Evolutionary conservation across 2,888 invertebrate genomes (phyloP).

Genomic region (Ichneumon xanthorius): DNA sequence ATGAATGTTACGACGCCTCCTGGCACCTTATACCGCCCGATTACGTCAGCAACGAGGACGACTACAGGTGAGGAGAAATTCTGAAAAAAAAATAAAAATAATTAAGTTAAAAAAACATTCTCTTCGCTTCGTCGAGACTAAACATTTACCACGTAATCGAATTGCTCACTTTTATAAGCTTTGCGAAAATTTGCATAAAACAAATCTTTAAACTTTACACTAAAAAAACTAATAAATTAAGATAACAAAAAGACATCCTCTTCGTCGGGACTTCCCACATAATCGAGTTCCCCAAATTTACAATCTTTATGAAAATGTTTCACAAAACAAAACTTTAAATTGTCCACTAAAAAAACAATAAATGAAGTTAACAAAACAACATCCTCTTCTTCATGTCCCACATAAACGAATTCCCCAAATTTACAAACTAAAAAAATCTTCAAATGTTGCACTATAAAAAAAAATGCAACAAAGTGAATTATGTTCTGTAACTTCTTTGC

Average conservation of each 20-base stretch:
- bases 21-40: slow-evolving; percentile 91
- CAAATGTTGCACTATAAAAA: not conserved
- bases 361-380: slow-evolving; percentile 16
- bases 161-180: not conserved
- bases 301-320: too few species aligned
- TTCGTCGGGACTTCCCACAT: not conserved
- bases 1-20: slow-evolving; percentile 88
- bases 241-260: slow-evolving; percentile 5
- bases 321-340: not conserved
- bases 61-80: slow-evolving; percentile 86
- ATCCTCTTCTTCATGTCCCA: not conserved
- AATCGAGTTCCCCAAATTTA: not conserved
- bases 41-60: slow-evolving; percentile 89
- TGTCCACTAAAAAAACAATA: slow-evolving; percentile 1
- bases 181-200: not conserved
- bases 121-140: not conserved
- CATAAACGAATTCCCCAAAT: not conserved
- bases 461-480: not conserved
- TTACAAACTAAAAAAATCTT: not conserved
- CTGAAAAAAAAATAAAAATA: not conserved
- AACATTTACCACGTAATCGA: not conserved
- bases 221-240: not conserved
- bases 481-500: not conserved
- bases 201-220: not conserved
- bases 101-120: slow-evolving; percentile 4